Evolutionary conservation across 2,113 vertebrate species (phyloP), one percentile per base, ranked within the genome.

Genomic region (Leucopsar rothschildi): DNA sequence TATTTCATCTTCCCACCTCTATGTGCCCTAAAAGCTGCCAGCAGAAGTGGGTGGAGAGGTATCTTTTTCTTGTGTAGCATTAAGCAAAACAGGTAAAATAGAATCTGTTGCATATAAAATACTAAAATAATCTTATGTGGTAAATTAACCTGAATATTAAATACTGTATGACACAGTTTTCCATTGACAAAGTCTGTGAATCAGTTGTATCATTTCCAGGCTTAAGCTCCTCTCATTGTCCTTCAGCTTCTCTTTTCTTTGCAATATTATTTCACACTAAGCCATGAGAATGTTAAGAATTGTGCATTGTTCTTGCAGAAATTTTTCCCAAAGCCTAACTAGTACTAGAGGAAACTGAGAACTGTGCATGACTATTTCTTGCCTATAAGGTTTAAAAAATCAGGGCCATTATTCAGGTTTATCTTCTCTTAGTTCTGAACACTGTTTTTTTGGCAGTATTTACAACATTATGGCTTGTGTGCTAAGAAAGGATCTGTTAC

Each of bases 71-170:
- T 69, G 14, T 31, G n/a, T 27, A 47, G 16, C 9, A 47, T 42
- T 72, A 87, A 72, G 23, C 4, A 82, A 92, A 91, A 77, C 33
- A 42, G 19, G 29, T 65, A 91, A 93, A 92, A 45, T 1, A 45
- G 15, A 79, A 53, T 25, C 13, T 61, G 31, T 45, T 79, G 10
- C 31, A 33, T 59, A 77, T 21, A 82, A 80, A 66, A 31, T 45
- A 10, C 45, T 65, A 77, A 76, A 92, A 27, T 70, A 23, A 50
- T 70, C 66, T 90, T 53, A 70, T 60, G 20, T 70, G 66, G 33
- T 63, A 93, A 91, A 91, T 86, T 87, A 88, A 14, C 9, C 13
- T 86, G 90, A 70, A 61, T 92, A 77, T 69, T 92, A 85, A 91
- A 90, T 50, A 82, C 15, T 18, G 5, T 13, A n/a, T 27, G 47